These are phyloP conservation scores for Pseudotriccus pelzelni DNA, from an alignment of 2,797 vertebrate species.

Conservation along the genomic window DNA sequence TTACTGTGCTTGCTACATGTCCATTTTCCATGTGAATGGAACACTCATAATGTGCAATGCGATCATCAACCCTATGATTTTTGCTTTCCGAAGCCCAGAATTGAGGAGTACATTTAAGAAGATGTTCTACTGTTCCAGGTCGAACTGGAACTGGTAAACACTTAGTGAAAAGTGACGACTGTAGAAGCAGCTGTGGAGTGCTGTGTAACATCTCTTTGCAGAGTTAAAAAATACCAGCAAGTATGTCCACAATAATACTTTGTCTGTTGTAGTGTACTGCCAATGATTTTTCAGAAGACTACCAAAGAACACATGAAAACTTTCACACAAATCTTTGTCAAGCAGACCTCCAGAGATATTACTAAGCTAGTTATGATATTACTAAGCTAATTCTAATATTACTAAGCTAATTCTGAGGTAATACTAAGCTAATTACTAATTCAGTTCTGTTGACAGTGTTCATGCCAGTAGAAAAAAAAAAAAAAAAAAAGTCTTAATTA, in stretches of 20 bases:
- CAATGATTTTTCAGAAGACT: not conserved
- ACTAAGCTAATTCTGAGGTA: too few species aligned
- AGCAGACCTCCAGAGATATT: not conserved
- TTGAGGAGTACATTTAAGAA: conserved; percentile 86
- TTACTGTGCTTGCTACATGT: conserved; percentile 94
- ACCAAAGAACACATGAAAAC: not conserved
- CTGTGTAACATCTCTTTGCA: not conserved
- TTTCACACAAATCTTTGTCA: not conserved
- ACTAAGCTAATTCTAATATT: too few species aligned
- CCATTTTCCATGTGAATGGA: conserved; percentile 90
- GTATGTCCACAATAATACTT: not conserved
- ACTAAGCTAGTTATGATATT: not conserved
- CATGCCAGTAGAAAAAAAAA: not conserved
- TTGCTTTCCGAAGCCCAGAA: conserved; percentile 91
- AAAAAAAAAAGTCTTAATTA: not conserved
- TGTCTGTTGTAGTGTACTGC: not conserved
- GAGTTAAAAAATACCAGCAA: not conserved
- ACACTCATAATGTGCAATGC: conserved; percentile 91
- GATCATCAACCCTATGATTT: conserved; percentile 91
- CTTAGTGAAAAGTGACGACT: not conserved
- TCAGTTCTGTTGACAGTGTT: not conserved
- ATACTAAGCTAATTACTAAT: too few species aligned
- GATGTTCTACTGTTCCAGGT: conserved; percentile 78
- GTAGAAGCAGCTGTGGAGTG: not conserved
- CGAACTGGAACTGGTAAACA: not conserved